These are phyloP conservation scores for Heliconius melpomene DNA, from an alignment of 1,140 invertebrate genomes.

Conservation along the genomic window DNA sequence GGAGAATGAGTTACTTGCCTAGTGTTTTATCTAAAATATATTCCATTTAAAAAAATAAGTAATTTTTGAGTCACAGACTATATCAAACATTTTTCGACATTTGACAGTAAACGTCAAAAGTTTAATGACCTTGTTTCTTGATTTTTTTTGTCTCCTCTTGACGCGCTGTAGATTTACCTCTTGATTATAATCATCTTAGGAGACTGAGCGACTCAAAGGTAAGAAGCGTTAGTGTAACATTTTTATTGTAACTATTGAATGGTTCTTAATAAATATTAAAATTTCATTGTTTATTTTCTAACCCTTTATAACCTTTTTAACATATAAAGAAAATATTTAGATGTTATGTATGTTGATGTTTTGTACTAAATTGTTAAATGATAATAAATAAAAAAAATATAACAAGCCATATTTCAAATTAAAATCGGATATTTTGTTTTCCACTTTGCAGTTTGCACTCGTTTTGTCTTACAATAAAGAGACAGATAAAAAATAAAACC, in stretches of 20 bases:
- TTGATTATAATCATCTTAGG: conserved; percentile 58
- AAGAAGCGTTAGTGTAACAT: conserved; percentile 58
- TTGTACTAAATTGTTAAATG: too few relatives aligned
- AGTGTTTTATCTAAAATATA: background rate
- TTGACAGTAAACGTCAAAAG: background rate
- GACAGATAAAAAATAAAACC: conserved; percentile 26
- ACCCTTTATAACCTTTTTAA: background rate
- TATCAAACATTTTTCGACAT: background rate
- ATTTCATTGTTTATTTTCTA: conserved; percentile 37
- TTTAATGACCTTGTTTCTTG: background rate
- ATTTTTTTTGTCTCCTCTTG: background rate
- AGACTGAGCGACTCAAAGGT: conserved; percentile 68
- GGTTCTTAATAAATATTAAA: conserved; percentile 72
- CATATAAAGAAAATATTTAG: too few relatives aligned
- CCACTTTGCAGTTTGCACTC: too few relatives aligned
- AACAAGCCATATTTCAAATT: too few relatives aligned
- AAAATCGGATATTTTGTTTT: too few relatives aligned
- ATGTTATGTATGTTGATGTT: too few relatives aligned
- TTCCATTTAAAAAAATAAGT: too few relatives aligned
- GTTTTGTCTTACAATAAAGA: background rate
- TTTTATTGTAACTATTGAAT: conserved; percentile 72
- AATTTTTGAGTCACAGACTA: background rate
- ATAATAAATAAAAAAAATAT: too few relatives aligned
- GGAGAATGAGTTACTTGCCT: background rate
- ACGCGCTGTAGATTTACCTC: conserved; percentile 19